These are phyloP conservation scores for Apamea monoglypha DNA, from an alignment of 2,888 invertebrate genomes.

Conservation along the genomic window DNA sequence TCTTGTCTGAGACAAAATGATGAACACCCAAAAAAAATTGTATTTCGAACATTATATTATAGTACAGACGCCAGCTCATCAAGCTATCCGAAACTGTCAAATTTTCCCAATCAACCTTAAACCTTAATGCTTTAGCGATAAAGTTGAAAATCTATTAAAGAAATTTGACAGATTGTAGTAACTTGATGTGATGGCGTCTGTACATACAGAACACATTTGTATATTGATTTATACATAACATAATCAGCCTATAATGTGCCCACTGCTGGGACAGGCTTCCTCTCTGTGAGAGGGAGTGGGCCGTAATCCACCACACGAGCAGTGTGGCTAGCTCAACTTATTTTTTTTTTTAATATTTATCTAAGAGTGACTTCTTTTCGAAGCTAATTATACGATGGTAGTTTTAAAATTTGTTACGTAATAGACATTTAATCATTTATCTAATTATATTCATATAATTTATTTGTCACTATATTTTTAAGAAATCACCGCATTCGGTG, in stretches of 20 bases:
- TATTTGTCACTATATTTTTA: constrained; percentile 27
- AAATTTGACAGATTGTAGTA: too few relatives aligned
- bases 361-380: neutral
- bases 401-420: neutral
- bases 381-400: neutral
- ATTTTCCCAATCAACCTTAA: too few relatives aligned
- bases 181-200: too few relatives aligned
- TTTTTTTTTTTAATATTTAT: too few relatives aligned
- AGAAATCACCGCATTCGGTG: constrained; percentile 4
- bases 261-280: neutral
- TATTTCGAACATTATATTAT: too few relatives aligned
- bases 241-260: neutral
- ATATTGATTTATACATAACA: neutral
- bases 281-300: neutral
- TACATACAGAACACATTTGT: neutral
- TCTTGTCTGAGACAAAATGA: too few relatives aligned
- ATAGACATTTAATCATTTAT: constrained; percentile 6
- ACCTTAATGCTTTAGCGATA: too few relatives aligned
- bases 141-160: too few relatives aligned
- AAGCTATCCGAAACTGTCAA: too few relatives aligned
- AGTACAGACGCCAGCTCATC: too few relatives aligned
- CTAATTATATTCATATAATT: constrained; percentile 4
- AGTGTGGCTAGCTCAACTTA: neutral
- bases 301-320: neutral
- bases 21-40: too few relatives aligned